Conservation (phyloP, 1,140 invertebrate species). For the Atta texana region DNA sequence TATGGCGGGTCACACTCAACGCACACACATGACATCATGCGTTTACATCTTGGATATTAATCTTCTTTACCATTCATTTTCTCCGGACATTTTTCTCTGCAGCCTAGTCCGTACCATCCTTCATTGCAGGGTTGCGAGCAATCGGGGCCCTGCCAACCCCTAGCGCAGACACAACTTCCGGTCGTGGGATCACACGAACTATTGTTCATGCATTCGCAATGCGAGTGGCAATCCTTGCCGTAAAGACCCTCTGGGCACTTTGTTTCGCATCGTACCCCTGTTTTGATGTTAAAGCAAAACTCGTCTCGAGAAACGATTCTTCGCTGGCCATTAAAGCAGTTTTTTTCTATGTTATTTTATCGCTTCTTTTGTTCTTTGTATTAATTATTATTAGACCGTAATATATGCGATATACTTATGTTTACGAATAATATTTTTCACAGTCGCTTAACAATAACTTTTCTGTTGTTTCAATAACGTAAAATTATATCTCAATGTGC, state of each 20-base stretch:
- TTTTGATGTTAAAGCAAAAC: conserved; percentile 62
- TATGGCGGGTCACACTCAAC: neutral
- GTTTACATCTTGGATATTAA: neutral
- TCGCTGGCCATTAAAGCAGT: neutral
- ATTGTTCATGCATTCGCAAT: conserved; percentile 94
- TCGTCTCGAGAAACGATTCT: conserved; percentile 30
- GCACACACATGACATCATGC: neutral
- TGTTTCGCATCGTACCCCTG: conserved; percentile 91
- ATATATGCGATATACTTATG: neutral
- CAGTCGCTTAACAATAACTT: neutral
- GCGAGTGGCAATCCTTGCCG: conserved; percentile 91
- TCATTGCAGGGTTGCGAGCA: conserved; percentile 92
- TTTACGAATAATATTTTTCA: neutral
- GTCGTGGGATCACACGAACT: conserved; percentile 94
- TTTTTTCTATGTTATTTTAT: neutral
- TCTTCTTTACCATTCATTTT: conserved; percentile 87
- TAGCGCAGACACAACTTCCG: conserved; percentile 93
- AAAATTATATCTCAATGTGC: neutral
- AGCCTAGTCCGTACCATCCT: conserved; percentile 93
- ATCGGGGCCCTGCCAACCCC: conserved; percentile 93
- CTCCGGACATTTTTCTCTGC: conserved; percentile 92
- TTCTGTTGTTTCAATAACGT: neutral
- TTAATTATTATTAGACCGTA: neutral
- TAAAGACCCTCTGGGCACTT: conserved; percentile 92
- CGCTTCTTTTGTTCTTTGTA: neutral